Conservation (phyloP, 23 tunicate species). For the Clavelina lepadiformis region DNA sequence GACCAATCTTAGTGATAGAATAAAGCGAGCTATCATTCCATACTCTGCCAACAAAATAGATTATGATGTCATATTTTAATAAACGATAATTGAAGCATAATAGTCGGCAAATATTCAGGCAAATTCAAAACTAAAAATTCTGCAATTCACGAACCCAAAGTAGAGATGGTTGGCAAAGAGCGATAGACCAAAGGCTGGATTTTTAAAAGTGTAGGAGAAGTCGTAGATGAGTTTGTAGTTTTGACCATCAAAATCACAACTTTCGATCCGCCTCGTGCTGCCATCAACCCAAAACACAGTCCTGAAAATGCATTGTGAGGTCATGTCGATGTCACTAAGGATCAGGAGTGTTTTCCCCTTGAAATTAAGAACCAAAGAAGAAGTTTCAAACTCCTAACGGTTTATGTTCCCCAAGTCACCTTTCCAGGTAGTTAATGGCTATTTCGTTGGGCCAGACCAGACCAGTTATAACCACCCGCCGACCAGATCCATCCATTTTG, state of each 20-base stretch:
- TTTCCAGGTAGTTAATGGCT: constrained; percentile 32
- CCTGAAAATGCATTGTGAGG: constrained; percentile 15
- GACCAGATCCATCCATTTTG: constrained; percentile 74
- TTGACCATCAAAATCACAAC: constrained; percentile 59
- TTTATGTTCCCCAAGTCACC: no score
- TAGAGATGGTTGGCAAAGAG: constrained; percentile 61
- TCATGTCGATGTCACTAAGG: no score
- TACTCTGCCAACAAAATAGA: constrained; percentile 27
- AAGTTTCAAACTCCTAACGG: no score
- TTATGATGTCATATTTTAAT: neutral
- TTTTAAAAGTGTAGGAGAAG: constrained; percentile 25
- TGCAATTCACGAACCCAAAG: constrained; percentile 73
- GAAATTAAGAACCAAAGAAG: no score
- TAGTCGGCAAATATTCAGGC: no score
- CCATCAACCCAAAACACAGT: constrained; percentile 86
- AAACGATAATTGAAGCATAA: neutral
- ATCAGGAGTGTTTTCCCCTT: no score
- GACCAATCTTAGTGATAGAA: constrained; percentile 49
- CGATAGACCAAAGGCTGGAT: constrained; percentile 81
- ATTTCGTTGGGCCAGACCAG: constrained; percentile 89
- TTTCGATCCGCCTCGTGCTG: constrained; percentile 49
- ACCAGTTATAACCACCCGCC: constrained; percentile 21
- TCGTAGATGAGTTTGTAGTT: constrained; percentile 30
- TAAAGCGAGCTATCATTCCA: constrained; percentile 56
- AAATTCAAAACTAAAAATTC: no score